Evolutionary conservation across 2,113 vertebrate genomes (phyloP).

Genomic region (Typhlomys cinereus): DNA sequence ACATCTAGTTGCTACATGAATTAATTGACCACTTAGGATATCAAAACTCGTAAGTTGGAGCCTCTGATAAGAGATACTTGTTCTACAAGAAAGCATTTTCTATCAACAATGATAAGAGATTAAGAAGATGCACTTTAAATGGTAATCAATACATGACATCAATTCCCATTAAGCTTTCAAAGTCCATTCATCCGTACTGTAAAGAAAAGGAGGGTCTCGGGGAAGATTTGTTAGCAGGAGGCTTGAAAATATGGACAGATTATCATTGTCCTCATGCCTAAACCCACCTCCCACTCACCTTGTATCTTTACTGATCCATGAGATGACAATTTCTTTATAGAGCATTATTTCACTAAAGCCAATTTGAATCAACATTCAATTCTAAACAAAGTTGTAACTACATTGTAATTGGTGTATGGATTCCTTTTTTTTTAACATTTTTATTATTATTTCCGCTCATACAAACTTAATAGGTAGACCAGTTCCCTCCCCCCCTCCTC

Average conservation of each 20-base stretch:
- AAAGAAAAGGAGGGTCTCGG: slow-evolving; percentile 39
- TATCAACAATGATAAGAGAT: slow-evolving; percentile 73
- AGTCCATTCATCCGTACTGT: slow-evolving; percentile 67
- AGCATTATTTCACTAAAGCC: slow-evolving; percentile 25
- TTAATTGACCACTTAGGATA: slow-evolving; percentile 38
- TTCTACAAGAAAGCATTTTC: slow-evolving; percentile 64
- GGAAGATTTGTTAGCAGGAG: slow-evolving; percentile 61
- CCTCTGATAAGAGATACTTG: slow-evolving; percentile 63
- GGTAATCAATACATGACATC: slow-evolving; percentile 77
- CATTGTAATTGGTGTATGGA: slow-evolving; percentile 54
- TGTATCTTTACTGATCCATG: slow-evolving; percentile 47
- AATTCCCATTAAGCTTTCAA: slow-evolving; percentile 76
- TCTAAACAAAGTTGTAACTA: slow-evolving; percentile 45
- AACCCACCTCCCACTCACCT: neutral
- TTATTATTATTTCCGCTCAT: too few species aligned
- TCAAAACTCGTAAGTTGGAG: slow-evolving; percentile 1
- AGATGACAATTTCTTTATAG: slow-evolving; percentile 51
- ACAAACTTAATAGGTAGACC: too few species aligned
- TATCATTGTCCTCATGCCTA: neutral
- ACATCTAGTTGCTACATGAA: slow-evolving; percentile 18
- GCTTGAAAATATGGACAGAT: slow-evolving; percentile 13
- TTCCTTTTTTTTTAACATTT: too few species aligned
- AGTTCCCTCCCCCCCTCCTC: too few species aligned
- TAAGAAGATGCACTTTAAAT: slow-evolving; percentile 77
- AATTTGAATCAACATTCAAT: slow-evolving; percentile 56